Conservation (phyloP, 92 coral and sea anemone genomes). For the Zoanthus sansibaricus region DNA sequence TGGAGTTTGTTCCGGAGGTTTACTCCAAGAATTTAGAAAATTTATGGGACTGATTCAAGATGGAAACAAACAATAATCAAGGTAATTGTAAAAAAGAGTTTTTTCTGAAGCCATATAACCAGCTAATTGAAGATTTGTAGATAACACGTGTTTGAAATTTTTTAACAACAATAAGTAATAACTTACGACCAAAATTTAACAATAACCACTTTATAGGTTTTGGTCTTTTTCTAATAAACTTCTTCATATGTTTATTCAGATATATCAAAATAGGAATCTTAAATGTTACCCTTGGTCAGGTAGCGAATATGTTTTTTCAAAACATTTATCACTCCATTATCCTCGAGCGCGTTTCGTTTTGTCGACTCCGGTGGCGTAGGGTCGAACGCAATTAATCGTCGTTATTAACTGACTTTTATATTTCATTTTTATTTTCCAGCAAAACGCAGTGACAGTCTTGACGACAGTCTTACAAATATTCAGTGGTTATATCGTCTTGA, state of each 20-base stretch:
- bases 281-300: background rate
- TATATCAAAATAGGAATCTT: background rate
- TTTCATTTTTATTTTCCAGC: slow-evolving; percentile 30
- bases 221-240: background rate
- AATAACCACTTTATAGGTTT: background rate
- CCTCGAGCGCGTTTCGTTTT: background rate
- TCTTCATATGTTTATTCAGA: background rate
- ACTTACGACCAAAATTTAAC: background rate
- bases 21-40: background rate
- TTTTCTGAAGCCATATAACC: background rate
- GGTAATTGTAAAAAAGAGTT: background rate
- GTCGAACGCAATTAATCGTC: background rate
- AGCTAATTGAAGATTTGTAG: background rate
- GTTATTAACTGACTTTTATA: background rate
- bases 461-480: slow-evolving; percentile 96
- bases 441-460: slow-evolving; percentile 61
- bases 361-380: slow-evolving; percentile 23
- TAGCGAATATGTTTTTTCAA: background rate
- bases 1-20: background rate
- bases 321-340: background rate
- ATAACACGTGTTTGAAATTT: background rate
- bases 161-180: background rate
- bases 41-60: background rate
- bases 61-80: background rate
- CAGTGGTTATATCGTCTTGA: slow-evolving; percentile 97